Base-by-base conservation (phyloP, 2,113 vertebrate species). In the Sturnus vulgaris region DNA sequence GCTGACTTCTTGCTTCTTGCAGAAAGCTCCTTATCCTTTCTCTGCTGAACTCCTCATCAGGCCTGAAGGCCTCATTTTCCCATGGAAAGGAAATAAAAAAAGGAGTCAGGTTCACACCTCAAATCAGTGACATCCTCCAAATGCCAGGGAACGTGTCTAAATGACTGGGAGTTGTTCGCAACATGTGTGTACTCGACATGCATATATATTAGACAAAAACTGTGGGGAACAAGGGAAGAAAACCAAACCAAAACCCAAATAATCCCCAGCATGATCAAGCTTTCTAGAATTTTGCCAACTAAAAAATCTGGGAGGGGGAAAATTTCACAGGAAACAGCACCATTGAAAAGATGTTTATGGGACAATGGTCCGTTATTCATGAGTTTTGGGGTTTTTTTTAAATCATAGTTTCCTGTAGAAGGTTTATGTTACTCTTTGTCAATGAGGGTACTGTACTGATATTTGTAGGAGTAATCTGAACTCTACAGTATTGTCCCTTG, bases 121-220 rank as follows among this genome's bases (percentile, higher is more conserved):
- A 46, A 46, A 63, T 73, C 59, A 72, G 30, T 93, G 47, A 47
- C 28, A 15, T 7, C 15, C 12, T 23, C 31, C 13, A 35, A 4
- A 40, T 23, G 23, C 69, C 30, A 33, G 39, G 30, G 10, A 64
- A n/a, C 6, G 4, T 60, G 16, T 35, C 69, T 25, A n/a, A 7
- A 25, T 8, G 53, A 42, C 65, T 31, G 42, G 50, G 47, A 73
- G 17, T 42, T 59, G 18, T 49, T 86, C 18, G 61, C 39, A 20
- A 17, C 4, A 5, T 14, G 5, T 7, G 16, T 35, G 15, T 60
- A 64, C 17, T 8, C 24, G 44, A 56, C 1, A 1, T 7, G 10
- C 12, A 9, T 5, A 15, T 5, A 22, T 35, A 53, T 52, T 60
- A 80, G 60, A 70, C 42, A 91, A 65, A 63, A 46, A n/a, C 15